phyloP scores from a whole-genome alignment of 64 coral and sea anemone species.

The Montipora efflorescens region DNA sequence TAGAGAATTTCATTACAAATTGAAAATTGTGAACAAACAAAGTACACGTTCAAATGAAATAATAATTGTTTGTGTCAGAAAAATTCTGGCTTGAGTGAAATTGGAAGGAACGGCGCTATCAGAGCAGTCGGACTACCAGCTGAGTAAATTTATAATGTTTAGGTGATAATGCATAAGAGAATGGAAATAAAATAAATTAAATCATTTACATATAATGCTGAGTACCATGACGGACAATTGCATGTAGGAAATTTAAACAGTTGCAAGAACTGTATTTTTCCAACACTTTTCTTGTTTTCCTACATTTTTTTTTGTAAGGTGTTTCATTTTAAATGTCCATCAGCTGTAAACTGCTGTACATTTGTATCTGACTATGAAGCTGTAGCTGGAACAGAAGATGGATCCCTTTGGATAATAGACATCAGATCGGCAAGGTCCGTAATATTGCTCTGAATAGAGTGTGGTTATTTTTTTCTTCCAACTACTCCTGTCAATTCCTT shows the following conservation, averaged over 20 bases:
- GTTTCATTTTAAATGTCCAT: constrained; percentile 66
- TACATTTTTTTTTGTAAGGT: constrained; percentile 44
- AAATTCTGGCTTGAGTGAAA: no score
- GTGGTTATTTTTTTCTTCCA: neutral
- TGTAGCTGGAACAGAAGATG: constrained; percentile 84
- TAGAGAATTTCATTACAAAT: no score
- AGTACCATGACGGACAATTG: no score
- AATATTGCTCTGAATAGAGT: neutral
- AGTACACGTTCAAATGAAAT: no score
- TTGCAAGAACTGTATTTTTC: neutral
- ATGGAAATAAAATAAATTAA: no score
- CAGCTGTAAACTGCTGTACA: constrained; percentile 85
- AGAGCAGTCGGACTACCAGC: no score
- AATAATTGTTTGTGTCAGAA: no score
- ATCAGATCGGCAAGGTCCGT: constrained; percentile 78
- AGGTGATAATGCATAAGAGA: no score
- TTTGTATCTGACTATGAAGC: constrained; percentile 81
- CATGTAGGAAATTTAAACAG: neutral
- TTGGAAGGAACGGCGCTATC: no score
- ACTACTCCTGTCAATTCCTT: neutral
- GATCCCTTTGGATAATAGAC: constrained; percentile 76
- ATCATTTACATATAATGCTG: no score
- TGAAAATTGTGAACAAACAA: no score
- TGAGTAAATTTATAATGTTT: no score
- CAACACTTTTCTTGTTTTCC: neutral